Evolutionary conservation across 2,797 vertebrate genomes (phyloP), one percentile per base, ranked within the genome.

Genomic region (Intellagama lesueurii): DNA sequence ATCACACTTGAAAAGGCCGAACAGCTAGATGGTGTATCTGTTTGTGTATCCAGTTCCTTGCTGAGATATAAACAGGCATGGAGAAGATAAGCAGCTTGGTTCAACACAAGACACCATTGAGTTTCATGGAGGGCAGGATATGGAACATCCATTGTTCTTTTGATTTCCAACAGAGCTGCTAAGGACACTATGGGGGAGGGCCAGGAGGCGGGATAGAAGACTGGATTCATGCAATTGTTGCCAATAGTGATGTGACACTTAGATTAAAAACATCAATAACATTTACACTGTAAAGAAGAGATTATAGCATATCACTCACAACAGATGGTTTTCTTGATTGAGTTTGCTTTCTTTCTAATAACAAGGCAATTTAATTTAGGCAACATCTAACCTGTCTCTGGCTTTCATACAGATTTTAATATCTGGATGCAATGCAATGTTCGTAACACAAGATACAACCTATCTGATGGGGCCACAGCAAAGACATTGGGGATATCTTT

Each of bases 341-440:
- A 5, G 40, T 86, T 91, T 93, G 89, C 86, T 95, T 91, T 89
- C 40, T 82, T 88, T 30, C 80, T 92, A 86, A 81, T 2, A 89
- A 68, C 84, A 9, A 90, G 64, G 85, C 79, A 91, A 90, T 82
- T 86, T 83, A 78, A 49, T 93, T 80, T 75, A 26, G 70, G n/a
- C 72, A 3, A 44, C 52, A 86, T 87, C 60, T 35, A 81, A 75
- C 72, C 80, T 88, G 49, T 81, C 40, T n/a, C 2, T 4, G 11
- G 6, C 78, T 32, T 8, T 88, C 30, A 3, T 52, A 32, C 75
- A 56, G 60, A n/a, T 87, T 87, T 90, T 32, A 86, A 91, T 70
- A 7, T 75, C 82, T 75, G 60, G 4, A 69, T 78, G 60, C 82
- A 76, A 90, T 30, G 3, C 66, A 87, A 52, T 86, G 14, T 3